Conservation (phyloP, 2,888 invertebrate genomes). For the Pasiphila rectangulata region DNA sequence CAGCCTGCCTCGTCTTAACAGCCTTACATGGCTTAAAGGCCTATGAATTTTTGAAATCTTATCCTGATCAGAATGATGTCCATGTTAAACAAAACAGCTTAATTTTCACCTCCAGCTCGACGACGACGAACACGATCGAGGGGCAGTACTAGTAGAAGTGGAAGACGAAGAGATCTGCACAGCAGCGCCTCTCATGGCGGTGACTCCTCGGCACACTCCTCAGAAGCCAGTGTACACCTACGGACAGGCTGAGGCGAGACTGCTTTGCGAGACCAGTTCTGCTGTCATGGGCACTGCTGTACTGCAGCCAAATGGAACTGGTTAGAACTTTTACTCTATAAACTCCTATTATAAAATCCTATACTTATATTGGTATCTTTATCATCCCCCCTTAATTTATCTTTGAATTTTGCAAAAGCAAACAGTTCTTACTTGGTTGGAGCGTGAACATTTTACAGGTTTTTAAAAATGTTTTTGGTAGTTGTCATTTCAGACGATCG, state of each 20-base stretch:
- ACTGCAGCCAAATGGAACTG: slow-evolving; percentile 62
- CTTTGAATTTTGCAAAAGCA: too few relatives aligned
- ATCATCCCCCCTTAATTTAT: too few relatives aligned
- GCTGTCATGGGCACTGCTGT: slow-evolving; percentile 72
- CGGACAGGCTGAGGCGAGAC: slow-evolving; percentile 81
- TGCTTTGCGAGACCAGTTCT: slow-evolving; percentile 68
- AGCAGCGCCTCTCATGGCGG: slow-evolving; percentile 85
- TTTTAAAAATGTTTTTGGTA: slow-evolving; percentile 26
- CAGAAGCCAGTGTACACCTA: slow-evolving; percentile 88
- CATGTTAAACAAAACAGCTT: too few relatives aligned
- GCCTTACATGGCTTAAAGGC: too few relatives aligned
- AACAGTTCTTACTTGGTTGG: too few relatives aligned
- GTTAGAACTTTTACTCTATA: slow-evolving; percentile 43
- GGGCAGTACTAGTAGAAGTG: slow-evolving; percentile 89
- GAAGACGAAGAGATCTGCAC: slow-evolving; percentile 91
- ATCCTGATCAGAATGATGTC: too few relatives aligned
- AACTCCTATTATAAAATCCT: too few relatives aligned
- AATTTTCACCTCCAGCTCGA: slow-evolving; percentile 44
- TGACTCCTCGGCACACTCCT: slow-evolving; percentile 81
- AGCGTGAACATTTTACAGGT: too few relatives aligned
- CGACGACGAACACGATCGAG: slow-evolving; percentile 77
- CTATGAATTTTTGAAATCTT: too few relatives aligned
- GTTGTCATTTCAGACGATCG: slow-evolving; percentile 58
- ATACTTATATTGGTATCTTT: too few relatives aligned
- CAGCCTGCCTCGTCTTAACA: neutral